Base-by-base conservation (phyloP, 2,888 invertebrate genomes). In the Dolomedes plantarius region DNA sequence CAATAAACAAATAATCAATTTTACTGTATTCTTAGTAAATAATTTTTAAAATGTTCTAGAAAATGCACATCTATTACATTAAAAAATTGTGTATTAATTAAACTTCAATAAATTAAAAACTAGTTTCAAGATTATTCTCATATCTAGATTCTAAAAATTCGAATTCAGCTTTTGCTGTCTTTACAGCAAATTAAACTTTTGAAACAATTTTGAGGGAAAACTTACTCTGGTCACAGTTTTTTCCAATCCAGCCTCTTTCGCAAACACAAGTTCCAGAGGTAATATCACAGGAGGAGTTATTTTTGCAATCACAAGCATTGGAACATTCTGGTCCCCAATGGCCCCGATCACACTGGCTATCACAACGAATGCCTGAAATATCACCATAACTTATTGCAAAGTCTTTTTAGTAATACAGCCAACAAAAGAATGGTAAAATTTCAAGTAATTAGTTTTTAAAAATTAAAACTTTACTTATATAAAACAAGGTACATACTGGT, bases 281-380 rank as follows among this genome's bases (percentile, higher is more conserved):
- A 64, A 95, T 94, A 91, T 96, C 95, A 91, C 97, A 97, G 27
- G 96, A 96, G 87, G 96, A 95, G 91, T 96, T 95, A 92, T 96
- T 96, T 80, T 93, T 92, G 90, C 97, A 97, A 90, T 95, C 94
- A 91, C 97, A 97, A 77, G 93, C 92, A 91, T 94, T 93, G 88
- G 94, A 94, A 91, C 98, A 99, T 89, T 94, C 93, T 89, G 94
- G 93, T 41, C 98, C 98, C 92, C 94, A 98, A 90, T 92, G 94
- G 19, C 97, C 97, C 86, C 93, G 82, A 68, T 88, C 88, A 78
- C 89, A 89, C 67, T 74, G 81, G 74, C 89, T 89, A 41, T 89
- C 86, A 75, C 89, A 88, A 83, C 77, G 89, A 91, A 88, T 88
- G 56, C 89, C 89, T 89, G 62, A 31, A 69, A 32, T n/a, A n/a